Conservation (phyloP, 2,797 vertebrate species). For the Rhabdomys pumilio region DNA sequence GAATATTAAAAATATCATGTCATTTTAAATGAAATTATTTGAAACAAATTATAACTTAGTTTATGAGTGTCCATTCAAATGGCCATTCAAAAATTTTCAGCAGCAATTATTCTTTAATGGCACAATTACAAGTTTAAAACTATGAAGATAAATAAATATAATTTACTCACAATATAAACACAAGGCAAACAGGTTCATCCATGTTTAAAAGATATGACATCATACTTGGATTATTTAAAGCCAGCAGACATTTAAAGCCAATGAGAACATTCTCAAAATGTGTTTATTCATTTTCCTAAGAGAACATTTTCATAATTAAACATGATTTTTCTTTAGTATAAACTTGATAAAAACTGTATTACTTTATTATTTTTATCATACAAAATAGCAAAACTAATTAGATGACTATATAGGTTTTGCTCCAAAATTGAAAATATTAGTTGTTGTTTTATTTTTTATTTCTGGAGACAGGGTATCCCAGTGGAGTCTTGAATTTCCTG, state of each 20-base stretch:
- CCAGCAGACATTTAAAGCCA: constrained; percentile 42
- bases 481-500: background rate
- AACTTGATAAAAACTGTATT: background rate
- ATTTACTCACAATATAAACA: background rate
- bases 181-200: background rate
- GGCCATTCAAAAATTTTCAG: constrained; percentile 1
- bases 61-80: constrained; percentile 38
- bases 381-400: background rate
- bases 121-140: background rate
- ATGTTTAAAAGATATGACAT: constrained; percentile 4
- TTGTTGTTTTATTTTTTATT: background rate
- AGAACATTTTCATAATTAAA: background rate
- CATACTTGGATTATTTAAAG: constrained; percentile 58
- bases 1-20: background rate
- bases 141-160: background rate
- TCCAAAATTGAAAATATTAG: background rate
- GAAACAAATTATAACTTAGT: constrained; percentile 54
- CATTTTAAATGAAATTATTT: constrained; percentile 77
- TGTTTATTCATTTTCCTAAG: background rate
- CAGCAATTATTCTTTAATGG: background rate
- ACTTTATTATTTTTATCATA: background rate
- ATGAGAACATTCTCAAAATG: constrained; percentile 42
- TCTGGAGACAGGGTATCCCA: background rate
- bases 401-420: background rate
- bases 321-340: constrained; percentile 42